Evolutionary conservation across 1,140 invertebrate genomes (phyloP).

Genomic region (Bombus waltoni): DNA sequence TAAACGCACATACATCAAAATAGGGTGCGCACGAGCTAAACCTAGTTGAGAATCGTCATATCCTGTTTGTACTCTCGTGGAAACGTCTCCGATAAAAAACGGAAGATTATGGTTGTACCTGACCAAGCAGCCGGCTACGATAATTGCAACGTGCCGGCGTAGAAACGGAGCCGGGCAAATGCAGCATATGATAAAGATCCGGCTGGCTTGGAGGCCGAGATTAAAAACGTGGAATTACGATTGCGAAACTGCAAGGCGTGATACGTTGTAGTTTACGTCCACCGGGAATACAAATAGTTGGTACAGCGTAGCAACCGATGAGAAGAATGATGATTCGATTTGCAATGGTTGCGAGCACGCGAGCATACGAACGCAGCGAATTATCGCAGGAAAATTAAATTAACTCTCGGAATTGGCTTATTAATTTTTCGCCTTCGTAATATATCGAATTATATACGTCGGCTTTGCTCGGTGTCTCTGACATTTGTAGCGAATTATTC

Average conservation of each 20-base stretch:
- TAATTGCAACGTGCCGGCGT: neutral
- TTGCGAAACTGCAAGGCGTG: neutral
- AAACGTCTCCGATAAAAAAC: conserved; percentile 35
- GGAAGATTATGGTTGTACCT: conserved; percentile 28
- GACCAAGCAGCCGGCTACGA: conserved; percentile 5
- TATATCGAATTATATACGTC: neutral
- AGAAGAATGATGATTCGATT: neutral
- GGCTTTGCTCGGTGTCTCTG: neutral
- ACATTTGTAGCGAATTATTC: neutral
- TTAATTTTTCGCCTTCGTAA: neutral
- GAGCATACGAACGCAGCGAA: neutral
- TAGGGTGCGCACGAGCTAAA: neutral
- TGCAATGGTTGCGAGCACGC: neutral
- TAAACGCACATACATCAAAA: neutral
- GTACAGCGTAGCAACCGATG: neutral
- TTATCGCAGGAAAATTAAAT: neutral
- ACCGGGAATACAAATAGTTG: neutral
- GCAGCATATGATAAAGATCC: conserved; percentile 21
- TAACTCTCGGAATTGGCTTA: neutral
- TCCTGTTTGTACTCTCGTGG: conserved; percentile 7
- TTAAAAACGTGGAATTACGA: conserved; percentile 12
- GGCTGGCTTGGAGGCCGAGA: neutral
- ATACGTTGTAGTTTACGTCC: neutral
- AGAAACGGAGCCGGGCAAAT: neutral
- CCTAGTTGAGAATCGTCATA: neutral